phyloP scores from a whole-genome alignment of 2,113 vertebrate genomes.

The Pelecanus crispus region DNA sequence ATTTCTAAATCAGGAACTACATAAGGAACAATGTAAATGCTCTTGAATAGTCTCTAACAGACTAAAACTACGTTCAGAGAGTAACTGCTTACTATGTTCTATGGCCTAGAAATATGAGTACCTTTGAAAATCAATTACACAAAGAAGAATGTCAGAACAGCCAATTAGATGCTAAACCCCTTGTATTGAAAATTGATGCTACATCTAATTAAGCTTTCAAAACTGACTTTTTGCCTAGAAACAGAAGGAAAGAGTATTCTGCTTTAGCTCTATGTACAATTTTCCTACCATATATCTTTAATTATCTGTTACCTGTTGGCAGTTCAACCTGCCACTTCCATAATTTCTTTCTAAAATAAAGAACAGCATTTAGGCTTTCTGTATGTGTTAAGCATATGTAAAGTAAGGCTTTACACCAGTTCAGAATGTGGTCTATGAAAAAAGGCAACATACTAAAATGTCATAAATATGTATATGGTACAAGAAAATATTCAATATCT shows the following conservation, averaged over 20 bases:
- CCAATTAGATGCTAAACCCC: not conserved
- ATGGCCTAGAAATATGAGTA: not conserved
- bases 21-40: not conserved
- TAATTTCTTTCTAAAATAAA: not conserved
- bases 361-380: not conserved
- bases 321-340: not conserved
- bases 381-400: not conserved
- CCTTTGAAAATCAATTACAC: not conserved
- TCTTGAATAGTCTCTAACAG: not conserved
- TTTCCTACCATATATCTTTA: not conserved
- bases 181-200: not conserved
- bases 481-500: not conserved
- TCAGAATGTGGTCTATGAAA: not conserved
- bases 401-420: not conserved
- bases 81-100: not conserved
- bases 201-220: not conserved
- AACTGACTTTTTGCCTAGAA: not conserved
- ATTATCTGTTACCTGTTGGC: not conserved
- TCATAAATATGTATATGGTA: not conserved
- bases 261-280: not conserved
- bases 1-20: not conserved
- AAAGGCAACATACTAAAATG: not conserved
- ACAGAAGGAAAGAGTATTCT: not conserved
- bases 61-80: not conserved
- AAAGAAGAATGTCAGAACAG: constrained; percentile 2